A percentile compares a stretch with the other conserved stretches of the same genome.
phyloP scores from a whole-genome alignment of 2,113 vertebrate genomes.

The Psittacara wagleri region DNA sequence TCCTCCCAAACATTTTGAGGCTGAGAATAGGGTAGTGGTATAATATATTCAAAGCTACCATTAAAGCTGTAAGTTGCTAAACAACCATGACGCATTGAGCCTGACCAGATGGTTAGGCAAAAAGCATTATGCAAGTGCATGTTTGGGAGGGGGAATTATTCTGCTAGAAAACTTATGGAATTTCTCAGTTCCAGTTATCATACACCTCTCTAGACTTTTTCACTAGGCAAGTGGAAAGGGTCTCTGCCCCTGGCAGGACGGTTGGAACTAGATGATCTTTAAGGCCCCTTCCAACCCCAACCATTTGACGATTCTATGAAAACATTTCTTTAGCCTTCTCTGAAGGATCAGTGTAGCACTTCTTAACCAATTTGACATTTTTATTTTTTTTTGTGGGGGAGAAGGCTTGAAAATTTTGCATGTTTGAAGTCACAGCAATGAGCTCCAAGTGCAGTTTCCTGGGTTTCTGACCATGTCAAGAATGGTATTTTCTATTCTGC shows the following conservation, averaged over 20 bases:
- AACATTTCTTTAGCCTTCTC: neutral
- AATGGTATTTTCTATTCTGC: neutral
- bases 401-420: neutral
- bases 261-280: neutral
- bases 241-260: neutral
- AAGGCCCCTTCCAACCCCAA: neutral
- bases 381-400: neutral
- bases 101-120: constrained; percentile 47
- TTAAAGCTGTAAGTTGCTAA: constrained; percentile 55
- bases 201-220: neutral
- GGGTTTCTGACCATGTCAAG: neutral
- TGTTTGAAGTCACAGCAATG: neutral
- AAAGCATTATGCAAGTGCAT: constrained; percentile 28
- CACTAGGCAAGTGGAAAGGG: neutral
- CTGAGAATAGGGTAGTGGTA: constrained; percentile 17
- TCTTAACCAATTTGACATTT: neutral
- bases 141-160: neutral
- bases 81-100: constrained; percentile 42
- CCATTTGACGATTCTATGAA: neutral
- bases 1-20: constrained; percentile 36
- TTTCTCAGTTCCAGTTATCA: neutral
- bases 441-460: neutral
- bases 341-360: neutral
- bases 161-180: neutral
- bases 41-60: constrained; percentile 44